phyloP scores from a whole-genome alignment of 2,797 vertebrate species.

The Danio aesculapii region DNA sequence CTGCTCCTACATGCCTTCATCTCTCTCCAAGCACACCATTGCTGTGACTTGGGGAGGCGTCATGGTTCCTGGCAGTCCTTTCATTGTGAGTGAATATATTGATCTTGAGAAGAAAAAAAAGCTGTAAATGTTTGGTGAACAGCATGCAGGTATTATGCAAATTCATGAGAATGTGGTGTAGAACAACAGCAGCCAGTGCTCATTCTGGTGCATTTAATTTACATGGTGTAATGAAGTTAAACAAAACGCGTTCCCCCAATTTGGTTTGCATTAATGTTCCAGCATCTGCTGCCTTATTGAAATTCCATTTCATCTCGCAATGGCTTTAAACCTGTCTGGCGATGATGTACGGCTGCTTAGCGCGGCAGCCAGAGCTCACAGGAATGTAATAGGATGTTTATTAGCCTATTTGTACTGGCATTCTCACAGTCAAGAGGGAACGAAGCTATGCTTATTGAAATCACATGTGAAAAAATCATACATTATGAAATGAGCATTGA shows the following conservation, averaged over 20 bases:
- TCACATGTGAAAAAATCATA: slow-evolving; percentile 1
- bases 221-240: slow-evolving; percentile 7
- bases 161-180: background rate
- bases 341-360: slow-evolving; percentile 26
- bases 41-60: slow-evolving; percentile 80
- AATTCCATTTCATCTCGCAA: slow-evolving; percentile 41
- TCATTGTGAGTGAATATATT: slow-evolving; percentile 71
- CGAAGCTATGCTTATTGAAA: slow-evolving; percentile 17
- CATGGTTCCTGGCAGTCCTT: slow-evolving; percentile 81
- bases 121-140: background rate
- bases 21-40: slow-evolving; percentile 76
- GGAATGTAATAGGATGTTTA: slow-evolving; percentile 32
- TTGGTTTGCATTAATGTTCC: slow-evolving; percentile 31
- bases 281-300: slow-evolving; percentile 24
- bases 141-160: background rate
- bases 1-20: slow-evolving; percentile 77
- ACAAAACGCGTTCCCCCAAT: background rate
- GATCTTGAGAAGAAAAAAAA: background rate
- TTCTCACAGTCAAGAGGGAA: slow-evolving; percentile 16
- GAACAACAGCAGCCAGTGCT: background rate
- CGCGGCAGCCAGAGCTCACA: slow-evolving; percentile 2
- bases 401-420: slow-evolving; percentile 21
- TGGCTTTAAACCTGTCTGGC: slow-evolving; percentile 39
- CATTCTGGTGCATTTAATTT: slow-evolving; percentile 11
- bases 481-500: background rate